Percentiles rank a stretch among this genome's conserved stretches.
These are phyloP conservation scores for Agrotis clavis DNA, from an alignment of 2,888 invertebrate genomes.

Conservation along the genomic window DNA sequence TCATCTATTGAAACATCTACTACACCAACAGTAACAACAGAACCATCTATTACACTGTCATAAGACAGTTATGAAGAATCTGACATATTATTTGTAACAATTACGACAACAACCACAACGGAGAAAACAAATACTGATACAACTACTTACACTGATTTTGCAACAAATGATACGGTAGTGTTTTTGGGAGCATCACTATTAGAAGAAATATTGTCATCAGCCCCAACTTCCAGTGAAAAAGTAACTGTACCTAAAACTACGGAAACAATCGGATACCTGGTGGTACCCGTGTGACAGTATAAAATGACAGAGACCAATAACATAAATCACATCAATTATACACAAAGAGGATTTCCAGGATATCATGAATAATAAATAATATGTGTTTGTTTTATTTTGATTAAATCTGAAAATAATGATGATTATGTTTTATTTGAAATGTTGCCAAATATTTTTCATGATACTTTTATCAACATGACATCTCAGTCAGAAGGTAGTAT, in stretches of 20 bases:
- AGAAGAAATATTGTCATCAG: not conserved
- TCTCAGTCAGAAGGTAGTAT: not conserved
- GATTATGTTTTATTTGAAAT: not conserved
- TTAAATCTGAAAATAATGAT: conserved; percentile 18
- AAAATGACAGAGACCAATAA: conserved; percentile 67
- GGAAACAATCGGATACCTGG: conserved; percentile 27
- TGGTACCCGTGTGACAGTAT: conserved; percentile 61
- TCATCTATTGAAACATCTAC: too few relatives aligned
- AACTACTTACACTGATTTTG: not conserved
- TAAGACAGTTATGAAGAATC: too few relatives aligned
- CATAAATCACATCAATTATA: conserved; percentile 62
- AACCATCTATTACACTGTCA: too few relatives aligned
- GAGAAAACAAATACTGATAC: not conserved
- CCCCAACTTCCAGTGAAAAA: not conserved
- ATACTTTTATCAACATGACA: not conserved
- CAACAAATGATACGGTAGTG: not conserved
- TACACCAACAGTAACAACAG: too few relatives aligned
- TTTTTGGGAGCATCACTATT: not conserved
- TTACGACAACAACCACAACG: too few relatives aligned
- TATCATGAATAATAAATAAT: conserved; percentile 42
- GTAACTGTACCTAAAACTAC: not conserved
- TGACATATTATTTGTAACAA: too few relatives aligned
- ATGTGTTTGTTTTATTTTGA: conserved; percentile 11
- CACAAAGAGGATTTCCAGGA: conserved; percentile 21
- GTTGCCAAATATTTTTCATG: conserved; percentile 1